A percentile compares a stretch with the other conserved stretches of the same genome.
These are phyloP conservation scores for Agelastica alni DNA, from an alignment of 2,888 invertebrate species.

Conservation along the genomic window DNA sequence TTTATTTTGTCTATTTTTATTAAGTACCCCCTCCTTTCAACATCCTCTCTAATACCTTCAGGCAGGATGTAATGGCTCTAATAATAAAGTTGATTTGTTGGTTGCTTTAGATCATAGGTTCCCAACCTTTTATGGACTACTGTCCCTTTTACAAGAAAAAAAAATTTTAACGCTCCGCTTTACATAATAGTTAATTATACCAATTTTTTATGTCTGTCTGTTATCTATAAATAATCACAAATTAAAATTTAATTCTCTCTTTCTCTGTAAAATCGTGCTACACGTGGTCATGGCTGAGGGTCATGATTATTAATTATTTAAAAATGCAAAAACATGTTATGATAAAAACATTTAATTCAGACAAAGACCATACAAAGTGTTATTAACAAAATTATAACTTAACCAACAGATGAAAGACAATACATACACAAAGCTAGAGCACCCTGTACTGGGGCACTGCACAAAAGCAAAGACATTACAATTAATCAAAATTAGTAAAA, in stretches of 20 bases:
- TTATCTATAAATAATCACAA: background rate
- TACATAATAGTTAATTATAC: too few species aligned
- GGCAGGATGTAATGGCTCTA: too few species aligned
- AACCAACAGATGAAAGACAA: too few species aligned
- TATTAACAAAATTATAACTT: too few species aligned
- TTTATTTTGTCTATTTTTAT: too few species aligned
- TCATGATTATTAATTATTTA: background rate
- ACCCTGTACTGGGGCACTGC: background rate
- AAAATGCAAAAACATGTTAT: background rate
- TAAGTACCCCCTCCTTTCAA: too few species aligned
- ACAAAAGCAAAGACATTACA: background rate
- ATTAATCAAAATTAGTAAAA: background rate
- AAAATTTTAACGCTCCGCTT: too few species aligned
- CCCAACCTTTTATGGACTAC: too few species aligned
- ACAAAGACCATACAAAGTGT: background rate
- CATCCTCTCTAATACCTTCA: too few species aligned
- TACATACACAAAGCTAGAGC: background rate
- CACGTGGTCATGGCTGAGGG: background rate
- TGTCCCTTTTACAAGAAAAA: too few species aligned
- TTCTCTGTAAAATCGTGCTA: background rate
- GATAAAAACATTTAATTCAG: background rate
- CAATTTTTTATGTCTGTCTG: background rate
- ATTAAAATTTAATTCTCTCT: background rate
- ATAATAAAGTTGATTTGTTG: too few species aligned
- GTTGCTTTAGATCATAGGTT: too few species aligned